Evolutionary conservation across 2,797 vertebrate genomes (phyloP).

Genomic region (Lepus townsendii): DNA sequence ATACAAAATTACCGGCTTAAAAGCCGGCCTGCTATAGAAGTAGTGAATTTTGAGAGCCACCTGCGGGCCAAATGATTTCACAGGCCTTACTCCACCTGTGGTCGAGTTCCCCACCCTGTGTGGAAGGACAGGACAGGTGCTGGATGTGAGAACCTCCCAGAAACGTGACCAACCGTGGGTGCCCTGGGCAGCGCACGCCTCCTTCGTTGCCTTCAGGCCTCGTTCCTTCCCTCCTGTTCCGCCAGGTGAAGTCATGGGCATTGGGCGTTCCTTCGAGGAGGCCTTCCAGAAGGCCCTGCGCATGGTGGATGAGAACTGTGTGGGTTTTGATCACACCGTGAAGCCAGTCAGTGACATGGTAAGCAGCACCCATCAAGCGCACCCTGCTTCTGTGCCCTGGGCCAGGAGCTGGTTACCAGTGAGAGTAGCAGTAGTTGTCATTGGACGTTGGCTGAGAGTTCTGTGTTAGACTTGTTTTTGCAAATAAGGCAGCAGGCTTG

Average conservation of each 20-base stretch:
- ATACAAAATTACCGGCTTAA: too few species aligned
- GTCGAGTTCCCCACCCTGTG: too few species aligned
- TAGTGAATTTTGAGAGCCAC: too few species aligned
- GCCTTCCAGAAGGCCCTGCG: slow-evolving; percentile 98
- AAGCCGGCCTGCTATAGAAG: too few species aligned
- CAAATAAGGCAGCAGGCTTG: background rate
- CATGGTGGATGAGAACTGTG: slow-evolving; percentile 99
- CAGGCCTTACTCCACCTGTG: too few species aligned
- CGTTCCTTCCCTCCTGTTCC: background rate
- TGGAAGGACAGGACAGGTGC: background rate
- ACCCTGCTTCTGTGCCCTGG: background rate
- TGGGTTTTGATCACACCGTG: slow-evolving; percentile 97
- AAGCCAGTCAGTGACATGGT: slow-evolving; percentile 95
- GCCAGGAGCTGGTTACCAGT: background rate
- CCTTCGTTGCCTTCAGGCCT: background rate
- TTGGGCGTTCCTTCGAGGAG: slow-evolving; percentile 97
- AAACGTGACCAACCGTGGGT: background rate
- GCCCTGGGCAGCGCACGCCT: background rate
- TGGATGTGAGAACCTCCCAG: background rate
- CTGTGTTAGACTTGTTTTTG: background rate
- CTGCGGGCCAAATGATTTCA: too few species aligned
- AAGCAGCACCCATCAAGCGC: background rate
- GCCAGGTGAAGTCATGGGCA: slow-evolving; percentile 98
- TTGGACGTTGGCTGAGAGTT: background rate
- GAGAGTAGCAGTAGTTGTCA: background rate